Base-by-base conservation (phyloP, 2,888 invertebrate species). In the Amiota mariae region DNA sequence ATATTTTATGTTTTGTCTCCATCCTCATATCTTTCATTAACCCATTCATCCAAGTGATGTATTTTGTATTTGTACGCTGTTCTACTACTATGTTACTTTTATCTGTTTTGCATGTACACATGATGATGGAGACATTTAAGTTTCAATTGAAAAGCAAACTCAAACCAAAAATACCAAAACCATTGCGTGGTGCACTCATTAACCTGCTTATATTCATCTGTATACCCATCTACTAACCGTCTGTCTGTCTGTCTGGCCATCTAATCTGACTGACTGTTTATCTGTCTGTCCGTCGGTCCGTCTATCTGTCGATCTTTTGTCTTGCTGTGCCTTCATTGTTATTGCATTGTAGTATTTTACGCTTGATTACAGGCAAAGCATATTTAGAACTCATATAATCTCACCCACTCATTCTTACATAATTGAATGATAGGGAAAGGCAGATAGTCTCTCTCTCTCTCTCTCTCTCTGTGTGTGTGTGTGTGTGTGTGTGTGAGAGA, bases 311-410 rank as follows among this genome's bases (percentile, higher is more conserved):
- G 46, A 77, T 36, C 79, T 67, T 59, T 63, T 63, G 63, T 36
- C 63, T 63, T 61, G 61, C 61, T 63, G 24, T 63, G 63, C 36
- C 49, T 67, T 73, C 83, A 87, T 85, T 85, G 85, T 85, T 80
- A 80, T 85, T 83, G 83, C 86, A 87, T 87, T 87, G 87, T 87
- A 79, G 85, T 86, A 84, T 85, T 87, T 87, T 85, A 79, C 84
- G 85, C 86, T 82, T 87, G 86, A 87, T 87, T 87, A 82, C 84
- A 80, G 78, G 72, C 78, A 81, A 80, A 79, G 79, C 81, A 78
- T 78, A 80, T 78, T 80, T 77, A 24, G 77, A 78, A 78, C 75
- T 59, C 76, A 71, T 73, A 59, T 36, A 18, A 11, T 18, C 47
- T 56, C 73, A 51, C 24, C 18, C 67, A 72, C 71, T 63, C 76